phyloP scores from a whole-genome alignment of 2,113 vertebrate species.

The Gambusia affinis region DNA sequence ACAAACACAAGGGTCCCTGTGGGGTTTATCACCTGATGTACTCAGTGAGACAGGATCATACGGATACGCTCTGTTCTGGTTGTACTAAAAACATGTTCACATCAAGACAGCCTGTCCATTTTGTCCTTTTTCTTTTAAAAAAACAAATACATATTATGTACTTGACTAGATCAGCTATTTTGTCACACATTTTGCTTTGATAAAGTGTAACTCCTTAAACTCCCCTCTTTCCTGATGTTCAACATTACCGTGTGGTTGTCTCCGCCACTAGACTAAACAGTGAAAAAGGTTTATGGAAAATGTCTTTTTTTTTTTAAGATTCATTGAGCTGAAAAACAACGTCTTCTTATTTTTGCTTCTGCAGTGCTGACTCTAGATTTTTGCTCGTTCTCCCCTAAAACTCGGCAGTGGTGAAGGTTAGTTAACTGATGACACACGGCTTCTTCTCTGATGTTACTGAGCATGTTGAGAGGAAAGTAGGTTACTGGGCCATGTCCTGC shows the following conservation, averaged over 20 bases:
- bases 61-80: neutral
- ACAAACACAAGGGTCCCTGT: no score
- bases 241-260: neutral
- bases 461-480: conserved; percentile 86
- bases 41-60: neutral
- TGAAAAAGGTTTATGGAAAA: neutral
- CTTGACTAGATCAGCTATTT: neutral
- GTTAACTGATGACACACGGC: conserved; percentile 85
- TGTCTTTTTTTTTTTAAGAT: neutral
- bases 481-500: conserved; percentile 94
- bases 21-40: neutral
- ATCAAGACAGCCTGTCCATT: neutral
- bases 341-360: conserved; percentile 20
- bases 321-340: neutral
- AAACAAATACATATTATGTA: neutral
- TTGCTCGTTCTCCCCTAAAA: conserved; percentile 40
- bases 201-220: neutral
- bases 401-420: conserved; percentile 73
- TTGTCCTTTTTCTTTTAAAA: no score
- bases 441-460: conserved; percentile 83
- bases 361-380: conserved; percentile 29
- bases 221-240: neutral
- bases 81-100: neutral
- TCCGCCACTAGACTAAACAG: neutral
- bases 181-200: neutral